Evolutionary conservation across 2,113 vertebrate species (phyloP), one percentile per base, ranked within the genome.

Genomic region (Columba janthina): DNA sequence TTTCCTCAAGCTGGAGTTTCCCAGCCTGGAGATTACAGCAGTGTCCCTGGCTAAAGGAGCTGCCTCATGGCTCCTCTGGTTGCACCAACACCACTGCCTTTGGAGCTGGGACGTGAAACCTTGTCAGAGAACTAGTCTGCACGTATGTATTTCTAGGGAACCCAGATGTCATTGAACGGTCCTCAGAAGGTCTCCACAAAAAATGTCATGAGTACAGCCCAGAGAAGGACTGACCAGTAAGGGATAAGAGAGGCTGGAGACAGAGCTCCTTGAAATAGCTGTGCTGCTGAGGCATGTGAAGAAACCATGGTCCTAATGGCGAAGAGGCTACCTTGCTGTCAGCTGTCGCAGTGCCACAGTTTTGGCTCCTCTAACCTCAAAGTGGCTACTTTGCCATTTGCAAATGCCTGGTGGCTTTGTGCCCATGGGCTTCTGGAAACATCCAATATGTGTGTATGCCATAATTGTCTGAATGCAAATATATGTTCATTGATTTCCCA

Each of bases 251-350:
- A 13, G 34, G 15, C 20, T 1, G 5, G 28, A 10, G 8, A 11
- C 74, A 85, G 29, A 32, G 29, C 22, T 75, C 10, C 12, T 62
- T 32, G 29, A 42, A 29, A 3, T 9, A 42, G 14, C 19, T 3
- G 0, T 65, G 44, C 36, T 65, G 14, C 36, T 70, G 36, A 73
- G 40, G 11, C 0, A 0, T 28, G 19, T 6, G 50, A 26, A 5
- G 32, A 25, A 58, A 24, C 5, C 15, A 15, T 1, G 1, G 3
- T 14, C 16, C 16, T 2, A 0, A 1, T 2, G 26, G 34, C 15
- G 10, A 48, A 61, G 40, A 36, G 9, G 18, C 12, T 86, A 31
- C 32, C 10, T 12, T 56, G 24, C 11, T 34, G 12, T 40, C 29
- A 58, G 51, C 32, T 71, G 11, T 26, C 29, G 18, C 1, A 0